Evolutionary conservation across 2,113 vertebrate species (phyloP), one percentile per base, ranked within the genome.

Genomic region (Lepus timidus): DNA sequence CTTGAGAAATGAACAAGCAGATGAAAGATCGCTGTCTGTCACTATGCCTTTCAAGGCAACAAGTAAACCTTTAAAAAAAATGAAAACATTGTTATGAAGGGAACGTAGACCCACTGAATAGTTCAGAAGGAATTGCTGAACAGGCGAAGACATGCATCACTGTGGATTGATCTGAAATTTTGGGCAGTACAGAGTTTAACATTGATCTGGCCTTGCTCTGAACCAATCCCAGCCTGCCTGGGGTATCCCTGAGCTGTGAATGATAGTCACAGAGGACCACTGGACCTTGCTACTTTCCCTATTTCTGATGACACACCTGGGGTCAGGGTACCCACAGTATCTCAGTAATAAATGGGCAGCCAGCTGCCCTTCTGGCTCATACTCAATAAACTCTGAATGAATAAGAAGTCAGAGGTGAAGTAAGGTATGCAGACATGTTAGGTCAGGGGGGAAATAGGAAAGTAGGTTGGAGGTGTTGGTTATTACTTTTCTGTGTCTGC

Each of bases 261-360:
- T 51, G 29, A 65, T 49, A 39, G 74, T 79, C 92, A 80, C n/a
- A 81, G 68, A 95, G 91, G 71, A 95, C 20, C 68, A 80, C 25
- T 39, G 29, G 92, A 64, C 14, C 14, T 39, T 80, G 70, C 79
- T 94, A 52, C 68, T 95, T 95, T 36, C n/a, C 55, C 39, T 68
- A 39, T 70, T 78, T 73, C 61, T 96, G 80, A 88, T 27, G 39
- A 27, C 25, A n/a, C 9, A 81, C 90, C 78, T 94, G 70, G 27
- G 74, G n/a, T 96, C 44, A 23, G 33, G 22, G 58, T 90, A 27
- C 92, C 55, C 52, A 90, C 12, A 61, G 49, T 85, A 79, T 68
- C 93, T 52, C 80, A 73, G 82, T 80, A 94, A 90, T 90, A 95
- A 96, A 86, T 95, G 58, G 65, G 39, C 67, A 85, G 58, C 82